These are phyloP conservation scores for Holacanthella duospinosa DNA, from an alignment of 2,888 invertebrate genomes.

Conservation along the genomic window DNA sequence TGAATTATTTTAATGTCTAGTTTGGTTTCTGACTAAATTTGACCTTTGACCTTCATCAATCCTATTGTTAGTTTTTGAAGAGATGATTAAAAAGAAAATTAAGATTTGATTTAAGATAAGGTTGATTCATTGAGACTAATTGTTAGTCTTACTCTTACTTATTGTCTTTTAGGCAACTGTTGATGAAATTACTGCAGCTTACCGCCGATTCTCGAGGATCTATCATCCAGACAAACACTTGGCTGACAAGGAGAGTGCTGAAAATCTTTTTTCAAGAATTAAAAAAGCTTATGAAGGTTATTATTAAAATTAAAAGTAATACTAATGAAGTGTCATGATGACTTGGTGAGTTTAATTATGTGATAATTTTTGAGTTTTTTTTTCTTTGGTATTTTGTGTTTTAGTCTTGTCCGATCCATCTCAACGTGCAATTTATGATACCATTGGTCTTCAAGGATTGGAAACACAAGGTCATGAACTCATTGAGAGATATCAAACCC, in stretches of 20 bases:
- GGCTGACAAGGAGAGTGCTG: conserved; percentile 77
- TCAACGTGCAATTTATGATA: conserved; percentile 89
- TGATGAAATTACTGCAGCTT: conserved; percentile 89
- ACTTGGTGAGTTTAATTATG: neutral
- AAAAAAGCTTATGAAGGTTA: conserved; percentile 86
- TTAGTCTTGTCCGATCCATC: conserved; percentile 82
- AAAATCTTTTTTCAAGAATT: conserved; percentile 80
- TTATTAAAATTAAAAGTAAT: conserved; percentile 9
- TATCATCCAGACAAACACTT: conserved; percentile 96
- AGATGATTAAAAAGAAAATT: too few species aligned
- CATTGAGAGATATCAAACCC: conserved; percentile 79
- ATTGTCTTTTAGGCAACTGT: conserved; percentile 69
- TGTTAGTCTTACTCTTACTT: too few species aligned
- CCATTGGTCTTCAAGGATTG: conserved; percentile 74
- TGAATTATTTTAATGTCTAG: too few species aligned
- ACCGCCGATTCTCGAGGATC: conserved; percentile 76
- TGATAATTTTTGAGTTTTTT: too few species aligned
- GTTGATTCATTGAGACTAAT: neutral
- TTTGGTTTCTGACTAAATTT: too few species aligned
- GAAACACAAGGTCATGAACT: conserved; percentile 94
- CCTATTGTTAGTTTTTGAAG: too few species aligned
- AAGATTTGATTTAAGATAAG: too few species aligned
- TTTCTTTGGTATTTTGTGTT: conserved; percentile 31
- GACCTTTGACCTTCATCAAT: too few species aligned
- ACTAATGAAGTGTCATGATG: neutral